A percentile compares a stretch with the other conserved stretches of the same genome.
phyloP scores from a whole-genome alignment of 2,888 invertebrate genomes.

The Oconnorella tubifera region DNA sequence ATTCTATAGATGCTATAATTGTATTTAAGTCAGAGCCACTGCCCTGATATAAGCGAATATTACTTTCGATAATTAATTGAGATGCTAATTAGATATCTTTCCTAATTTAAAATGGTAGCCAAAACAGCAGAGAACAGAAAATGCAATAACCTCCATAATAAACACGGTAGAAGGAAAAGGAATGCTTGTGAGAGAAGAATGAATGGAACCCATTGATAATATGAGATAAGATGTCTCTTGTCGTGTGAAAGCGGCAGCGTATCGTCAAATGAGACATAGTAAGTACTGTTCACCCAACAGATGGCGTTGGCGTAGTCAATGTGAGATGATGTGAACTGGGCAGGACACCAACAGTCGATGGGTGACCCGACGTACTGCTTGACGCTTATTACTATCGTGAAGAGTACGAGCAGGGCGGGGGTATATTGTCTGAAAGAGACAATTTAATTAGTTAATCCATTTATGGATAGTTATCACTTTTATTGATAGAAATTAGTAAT shows the following conservation, averaged over 20 bases:
- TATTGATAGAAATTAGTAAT: no score
- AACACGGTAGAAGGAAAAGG: conserved; percentile 58
- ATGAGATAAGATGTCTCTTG: conserved; percentile 49
- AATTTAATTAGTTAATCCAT: no score
- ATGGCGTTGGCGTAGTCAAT: conserved; percentile 60
- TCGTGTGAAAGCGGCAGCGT: conserved; percentile 53
- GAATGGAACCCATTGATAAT: conserved; percentile 57
- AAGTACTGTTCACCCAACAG: conserved; percentile 60
- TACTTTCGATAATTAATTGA: no score
- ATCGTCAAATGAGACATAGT: conserved; percentile 57
- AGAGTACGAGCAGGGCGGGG: conserved; percentile 52
- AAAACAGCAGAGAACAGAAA: no score
- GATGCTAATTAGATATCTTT: no score
- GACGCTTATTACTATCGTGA: conserved; percentile 53
- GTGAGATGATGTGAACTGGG: conserved; percentile 59
- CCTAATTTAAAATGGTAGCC: no score
- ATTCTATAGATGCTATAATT: no score
- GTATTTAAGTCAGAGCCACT: no score
- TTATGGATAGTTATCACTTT: no score
- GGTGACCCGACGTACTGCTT: conserved; percentile 56
- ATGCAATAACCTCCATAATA: conserved; percentile 59
- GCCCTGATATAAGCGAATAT: no score
- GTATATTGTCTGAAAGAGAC: conserved; percentile 45
- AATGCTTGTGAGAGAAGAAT: conserved; percentile 54
- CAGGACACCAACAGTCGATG: conserved; percentile 63